phyloP scores from a whole-genome alignment of 2,888 invertebrate species.

The Ennomos fuscantarius region DNA sequence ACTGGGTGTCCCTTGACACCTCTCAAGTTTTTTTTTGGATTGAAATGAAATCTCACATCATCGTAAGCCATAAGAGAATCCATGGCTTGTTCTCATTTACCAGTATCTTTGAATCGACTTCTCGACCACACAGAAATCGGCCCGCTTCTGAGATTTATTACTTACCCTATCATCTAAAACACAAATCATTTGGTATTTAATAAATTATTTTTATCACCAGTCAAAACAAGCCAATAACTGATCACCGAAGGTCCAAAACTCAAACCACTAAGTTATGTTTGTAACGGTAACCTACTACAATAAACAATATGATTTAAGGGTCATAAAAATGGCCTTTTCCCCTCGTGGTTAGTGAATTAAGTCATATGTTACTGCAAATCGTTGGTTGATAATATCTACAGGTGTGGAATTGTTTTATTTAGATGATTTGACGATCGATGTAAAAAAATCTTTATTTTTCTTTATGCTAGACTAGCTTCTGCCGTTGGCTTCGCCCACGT shows the following conservation, averaged over 20 bases:
- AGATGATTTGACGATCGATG: slow-evolving; percentile 6
- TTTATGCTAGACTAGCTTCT: too few relatives aligned
- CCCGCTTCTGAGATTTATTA: neutral
- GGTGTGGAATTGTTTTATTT: slow-evolving; percentile 50
- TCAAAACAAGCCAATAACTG: slow-evolving; percentile 49
- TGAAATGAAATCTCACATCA: too few relatives aligned
- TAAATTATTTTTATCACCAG: slow-evolving; percentile 38
- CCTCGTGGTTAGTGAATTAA: slow-evolving; percentile 58
- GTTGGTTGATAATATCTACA: slow-evolving; percentile 67
- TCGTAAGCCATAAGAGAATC: too few relatives aligned
- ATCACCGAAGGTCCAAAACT: slow-evolving; percentile 53
- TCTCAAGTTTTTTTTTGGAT: too few relatives aligned
- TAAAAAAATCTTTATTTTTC: neutral
- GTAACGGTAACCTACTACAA: slow-evolving; percentile 40
- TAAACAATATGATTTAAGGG: slow-evolving; percentile 55
- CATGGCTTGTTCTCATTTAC: too few relatives aligned
- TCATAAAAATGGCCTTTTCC: slow-evolving; percentile 34
- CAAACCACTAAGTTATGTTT: slow-evolving; percentile 56
- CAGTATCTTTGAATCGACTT: neutral
- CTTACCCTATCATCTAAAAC: slow-evolving; percentile 11
- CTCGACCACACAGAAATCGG: slow-evolving; percentile 5
- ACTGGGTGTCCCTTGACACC: too few relatives aligned
- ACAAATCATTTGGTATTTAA: slow-evolving; percentile 28
- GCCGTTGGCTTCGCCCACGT: too few relatives aligned
- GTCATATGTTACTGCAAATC: slow-evolving; percentile 81